Conservation (phyloP, 2,888 invertebrate genomes). For the Spisula solida region DNA sequence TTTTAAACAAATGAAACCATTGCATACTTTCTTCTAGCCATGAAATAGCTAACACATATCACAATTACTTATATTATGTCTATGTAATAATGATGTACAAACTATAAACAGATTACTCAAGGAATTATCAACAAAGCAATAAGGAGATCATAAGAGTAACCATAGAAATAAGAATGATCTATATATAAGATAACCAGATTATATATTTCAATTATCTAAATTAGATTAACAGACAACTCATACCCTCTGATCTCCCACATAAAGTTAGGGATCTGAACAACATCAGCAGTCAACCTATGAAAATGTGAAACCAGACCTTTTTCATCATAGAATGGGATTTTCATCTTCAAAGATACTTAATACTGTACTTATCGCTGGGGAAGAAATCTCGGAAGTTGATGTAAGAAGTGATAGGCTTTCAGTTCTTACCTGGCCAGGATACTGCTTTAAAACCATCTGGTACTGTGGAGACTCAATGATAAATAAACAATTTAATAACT, state of each 20-base stretch:
- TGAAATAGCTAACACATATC: too few species aligned
- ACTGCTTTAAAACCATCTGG: background rate
- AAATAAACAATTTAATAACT: background rate
- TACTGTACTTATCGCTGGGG: background rate
- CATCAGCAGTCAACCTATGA: background rate
- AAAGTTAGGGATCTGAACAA: background rate
- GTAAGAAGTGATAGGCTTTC: background rate
- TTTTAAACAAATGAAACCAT: too few species aligned
- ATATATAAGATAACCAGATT: background rate
- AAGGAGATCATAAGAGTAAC: background rate
- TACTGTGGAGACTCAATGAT: background rate
- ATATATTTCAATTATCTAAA: background rate
- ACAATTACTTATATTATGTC: too few species aligned
- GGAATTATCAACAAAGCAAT: background rate
- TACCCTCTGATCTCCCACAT: background rate
- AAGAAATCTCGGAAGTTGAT: background rate
- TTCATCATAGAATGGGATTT: background rate
- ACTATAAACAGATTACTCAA: too few species aligned
- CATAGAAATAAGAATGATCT: background rate
- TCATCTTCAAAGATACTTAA: slow-evolving; percentile 3
- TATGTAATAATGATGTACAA: too few species aligned
- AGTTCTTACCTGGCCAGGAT: background rate
- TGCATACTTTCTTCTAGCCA: too few species aligned
- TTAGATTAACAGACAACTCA: background rate
- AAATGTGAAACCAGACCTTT: background rate